Evolutionary conservation across 2,888 invertebrate species (phyloP).

Genomic region (Prosapia bicincta): DNA sequence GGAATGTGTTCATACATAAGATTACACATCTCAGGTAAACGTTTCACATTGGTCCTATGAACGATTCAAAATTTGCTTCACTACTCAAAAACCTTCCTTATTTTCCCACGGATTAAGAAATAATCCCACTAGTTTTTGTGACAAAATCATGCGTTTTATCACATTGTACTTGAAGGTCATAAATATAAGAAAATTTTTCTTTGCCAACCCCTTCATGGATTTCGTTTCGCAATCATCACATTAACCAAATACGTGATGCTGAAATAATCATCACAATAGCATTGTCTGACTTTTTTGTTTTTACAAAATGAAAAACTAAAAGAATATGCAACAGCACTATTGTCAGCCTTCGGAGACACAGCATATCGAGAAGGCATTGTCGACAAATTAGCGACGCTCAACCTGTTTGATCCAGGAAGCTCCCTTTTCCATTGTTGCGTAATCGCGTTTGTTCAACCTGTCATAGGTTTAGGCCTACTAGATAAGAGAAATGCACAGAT

Average conservation of each 20-base stretch:
- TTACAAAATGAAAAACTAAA: no score
- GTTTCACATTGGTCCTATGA: no score
- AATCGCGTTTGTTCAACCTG: not conserved
- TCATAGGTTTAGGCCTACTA: not conserved
- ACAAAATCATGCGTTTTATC: no score
- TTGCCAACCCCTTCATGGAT: not conserved
- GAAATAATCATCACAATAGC: not conserved
- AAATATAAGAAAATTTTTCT: no score
- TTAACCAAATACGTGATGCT: not conserved
- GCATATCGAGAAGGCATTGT: not conserved
- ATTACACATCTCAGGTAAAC: no score
- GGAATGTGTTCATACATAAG: no score
- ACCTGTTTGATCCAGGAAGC: not conserved
- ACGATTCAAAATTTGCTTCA: no score
- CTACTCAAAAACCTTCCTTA: no score
- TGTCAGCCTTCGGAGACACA: not conserved
- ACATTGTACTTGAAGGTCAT: no score
- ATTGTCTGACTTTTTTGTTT: not conserved
- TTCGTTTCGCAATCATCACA: not conserved
- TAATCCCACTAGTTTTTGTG: no score
- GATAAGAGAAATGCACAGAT: not conserved
- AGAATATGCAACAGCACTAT: not conserved
- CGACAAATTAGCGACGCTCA: not conserved
- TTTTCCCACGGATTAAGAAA: no score
- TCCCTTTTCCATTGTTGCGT: not conserved